Percentiles rank a stretch among this genome's conserved stretches.
Conservation (phyloP, 2,888 invertebrate genomes). For the Caenorhabditis sp. region DNA sequence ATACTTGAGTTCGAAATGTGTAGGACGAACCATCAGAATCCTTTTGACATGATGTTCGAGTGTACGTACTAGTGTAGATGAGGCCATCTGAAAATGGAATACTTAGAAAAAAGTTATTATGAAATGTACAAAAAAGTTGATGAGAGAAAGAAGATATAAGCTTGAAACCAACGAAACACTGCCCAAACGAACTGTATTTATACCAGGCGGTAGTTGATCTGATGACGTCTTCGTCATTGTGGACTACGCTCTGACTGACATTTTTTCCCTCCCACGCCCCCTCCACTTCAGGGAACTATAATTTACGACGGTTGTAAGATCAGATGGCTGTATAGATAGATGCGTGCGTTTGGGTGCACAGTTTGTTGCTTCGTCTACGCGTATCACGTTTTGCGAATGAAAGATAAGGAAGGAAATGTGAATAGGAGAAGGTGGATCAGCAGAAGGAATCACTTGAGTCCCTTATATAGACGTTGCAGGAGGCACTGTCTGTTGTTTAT, state of each 20-base stretch:
- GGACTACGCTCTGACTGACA: slow-evolving; percentile 28
- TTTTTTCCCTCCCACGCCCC: slow-evolving; percentile 37
- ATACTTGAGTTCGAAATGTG: slow-evolving; percentile 80
- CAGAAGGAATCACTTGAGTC: slow-evolving; percentile 16
- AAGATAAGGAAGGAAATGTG: slow-evolving; percentile 15
- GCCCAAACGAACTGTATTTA: slow-evolving; percentile 47
- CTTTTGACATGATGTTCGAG: slow-evolving; percentile 65
- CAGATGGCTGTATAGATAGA: slow-evolving; percentile 48
- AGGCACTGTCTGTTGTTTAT: slow-evolving; percentile 32
- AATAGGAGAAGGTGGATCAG: slow-evolving; percentile 18
- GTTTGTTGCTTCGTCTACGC: slow-evolving; percentile 20
- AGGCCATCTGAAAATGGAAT: slow-evolving; percentile 25
- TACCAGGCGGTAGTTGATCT: slow-evolving; percentile 62
- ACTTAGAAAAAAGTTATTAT: background rate
- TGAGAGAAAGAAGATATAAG: slow-evolving; percentile 7
- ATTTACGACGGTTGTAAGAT: slow-evolving; percentile 58
- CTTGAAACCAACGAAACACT: slow-evolving; percentile 48
- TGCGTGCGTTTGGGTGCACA: slow-evolving; percentile 50
- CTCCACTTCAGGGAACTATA: slow-evolving; percentile 57
- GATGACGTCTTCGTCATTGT: slow-evolving; percentile 49
- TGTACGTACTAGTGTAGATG: slow-evolving; percentile 58
- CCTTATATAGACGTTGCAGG: slow-evolving; percentile 47
- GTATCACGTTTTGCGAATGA: slow-evolving; percentile 13
- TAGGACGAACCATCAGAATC: slow-evolving; percentile 81
- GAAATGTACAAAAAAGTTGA: background rate